These are phyloP conservation scores for Rhyacophila brunnea DNA, from an alignment of 1,140 invertebrate genomes.

Conservation along the genomic window DNA sequence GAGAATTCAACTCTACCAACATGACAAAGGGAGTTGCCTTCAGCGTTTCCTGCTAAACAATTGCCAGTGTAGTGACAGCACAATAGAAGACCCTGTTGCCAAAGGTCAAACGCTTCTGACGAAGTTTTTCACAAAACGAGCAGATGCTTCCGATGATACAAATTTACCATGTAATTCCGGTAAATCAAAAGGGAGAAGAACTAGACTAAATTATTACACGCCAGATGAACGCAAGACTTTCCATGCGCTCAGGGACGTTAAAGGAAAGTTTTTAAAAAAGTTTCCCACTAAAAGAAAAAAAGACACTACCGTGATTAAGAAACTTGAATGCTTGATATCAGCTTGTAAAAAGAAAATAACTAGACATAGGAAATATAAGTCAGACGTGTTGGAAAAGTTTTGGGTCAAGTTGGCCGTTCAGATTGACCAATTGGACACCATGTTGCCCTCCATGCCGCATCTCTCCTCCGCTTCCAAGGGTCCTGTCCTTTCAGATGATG, in stretches of 20 bases:
- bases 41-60: no score
- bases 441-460: constrained; percentile 57
- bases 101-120: constrained; percentile 15
- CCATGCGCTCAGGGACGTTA: no score
- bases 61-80: no score
- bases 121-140: constrained; percentile 10
- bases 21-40: no score
- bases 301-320: background rate
- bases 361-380: constrained; percentile 12
- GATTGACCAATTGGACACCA: constrained; percentile 28
- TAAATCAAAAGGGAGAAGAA: no score
- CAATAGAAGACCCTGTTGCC: constrained; percentile 3
- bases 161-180: no score
- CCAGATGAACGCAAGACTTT: no score
- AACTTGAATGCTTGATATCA: constrained; percentile 6
- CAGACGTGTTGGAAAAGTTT: constrained; percentile 1
- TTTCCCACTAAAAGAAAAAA: no score
- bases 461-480: constrained; percentile 48
- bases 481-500: constrained; percentile 43
- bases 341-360: background rate
- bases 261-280: no score
- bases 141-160: no score
- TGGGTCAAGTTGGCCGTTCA: background rate
- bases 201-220: no score
- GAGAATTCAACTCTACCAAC: no score